Conservation (phyloP, 2,797 vertebrate species). For the Paedocypris micromegethes region DNA sequence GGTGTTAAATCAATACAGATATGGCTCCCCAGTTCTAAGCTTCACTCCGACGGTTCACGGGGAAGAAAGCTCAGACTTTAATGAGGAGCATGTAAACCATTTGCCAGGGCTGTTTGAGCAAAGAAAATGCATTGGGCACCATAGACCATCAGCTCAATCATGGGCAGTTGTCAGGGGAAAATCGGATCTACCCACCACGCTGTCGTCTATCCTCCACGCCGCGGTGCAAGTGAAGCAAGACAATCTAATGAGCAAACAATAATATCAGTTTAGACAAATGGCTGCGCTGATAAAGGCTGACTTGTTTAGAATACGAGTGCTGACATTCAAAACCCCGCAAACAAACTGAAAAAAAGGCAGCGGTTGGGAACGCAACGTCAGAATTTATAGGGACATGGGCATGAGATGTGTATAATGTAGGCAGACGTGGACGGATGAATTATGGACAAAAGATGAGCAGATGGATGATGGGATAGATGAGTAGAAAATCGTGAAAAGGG, state of each 20-base stretch:
- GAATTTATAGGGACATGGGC: neutral
- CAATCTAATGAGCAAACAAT: slow-evolving; percentile 30
- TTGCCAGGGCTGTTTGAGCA: slow-evolving; percentile 31
- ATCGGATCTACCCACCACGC: slow-evolving; percentile 20
- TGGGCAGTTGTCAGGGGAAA: slow-evolving; percentile 29
- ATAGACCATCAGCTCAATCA: slow-evolving; percentile 35
- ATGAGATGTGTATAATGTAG: too few species aligned
- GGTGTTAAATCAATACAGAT: slow-evolving; percentile 71
- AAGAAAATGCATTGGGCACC: slow-evolving; percentile 41
- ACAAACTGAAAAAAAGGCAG: neutral
- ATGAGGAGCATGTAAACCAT: slow-evolving; percentile 44
- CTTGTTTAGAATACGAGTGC: slow-evolving; percentile 28
- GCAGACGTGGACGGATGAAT: too few species aligned
- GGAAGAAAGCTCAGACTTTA: slow-evolving; percentile 55
- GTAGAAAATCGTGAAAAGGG: too few species aligned
- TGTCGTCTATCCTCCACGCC: slow-evolving; percentile 8
- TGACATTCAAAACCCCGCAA: slow-evolving; percentile 20
- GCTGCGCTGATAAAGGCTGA: slow-evolving; percentile 29
- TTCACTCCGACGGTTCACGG: slow-evolving; percentile 58
- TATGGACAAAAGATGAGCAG: too few species aligned
- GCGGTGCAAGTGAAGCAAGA: slow-evolving; percentile 18
- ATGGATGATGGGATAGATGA: too few species aligned
- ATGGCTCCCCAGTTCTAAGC: slow-evolving; percentile 55
- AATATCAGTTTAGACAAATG: slow-evolving; percentile 23
- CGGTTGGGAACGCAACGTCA: slow-evolving; percentile 1